Evolutionary conservation across 2,888 invertebrate genomes (phyloP).

Genomic region (Gastracanthus pulcherrimus): DNA sequence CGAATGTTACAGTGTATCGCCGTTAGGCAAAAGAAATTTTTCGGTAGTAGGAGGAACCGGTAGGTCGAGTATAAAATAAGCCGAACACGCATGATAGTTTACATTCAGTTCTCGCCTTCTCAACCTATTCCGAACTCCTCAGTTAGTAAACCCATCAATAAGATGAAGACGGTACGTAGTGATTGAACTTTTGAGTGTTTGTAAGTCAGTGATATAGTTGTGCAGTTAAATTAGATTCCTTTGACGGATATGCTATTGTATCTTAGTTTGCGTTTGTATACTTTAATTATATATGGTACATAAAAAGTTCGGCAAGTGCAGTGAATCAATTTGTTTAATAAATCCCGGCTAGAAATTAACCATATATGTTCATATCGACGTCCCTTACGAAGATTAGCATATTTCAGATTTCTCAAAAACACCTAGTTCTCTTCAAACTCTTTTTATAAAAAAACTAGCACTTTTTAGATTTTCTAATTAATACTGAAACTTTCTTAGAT

Average conservation of each 20-base stretch:
- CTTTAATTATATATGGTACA: too few relatives aligned
- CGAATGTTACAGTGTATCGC: neutral
- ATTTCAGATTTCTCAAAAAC: too few relatives aligned
- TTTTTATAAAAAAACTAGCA: too few relatives aligned
- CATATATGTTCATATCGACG: too few relatives aligned
- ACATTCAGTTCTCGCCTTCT: neutral
- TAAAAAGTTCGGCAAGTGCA: too few relatives aligned
- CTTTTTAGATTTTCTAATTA: too few relatives aligned
- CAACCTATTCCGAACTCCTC: neutral
- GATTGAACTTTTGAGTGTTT: neutral
- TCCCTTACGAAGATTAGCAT: too few relatives aligned
- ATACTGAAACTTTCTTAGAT: too few relatives aligned
- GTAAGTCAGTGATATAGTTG: neutral
- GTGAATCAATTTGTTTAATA: too few relatives aligned
- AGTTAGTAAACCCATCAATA: neutral
- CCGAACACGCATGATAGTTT: neutral
- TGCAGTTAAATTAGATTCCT: neutral
- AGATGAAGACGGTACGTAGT: slow-evolving; percentile 4
- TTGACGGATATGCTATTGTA: neutral
- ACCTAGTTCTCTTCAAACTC: too few relatives aligned
- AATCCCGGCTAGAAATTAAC: too few relatives aligned
- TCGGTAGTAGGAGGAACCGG: neutral
- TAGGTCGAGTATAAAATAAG: neutral
- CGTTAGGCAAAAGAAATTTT: slow-evolving; percentile 6
- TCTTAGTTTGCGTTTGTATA: neutral